Percentiles rank a stretch among this genome's conserved stretches.
Evolutionary conservation across 2,888 invertebrate genomes (phyloP).

Genomic region (Chrysopilus asiliformis): DNA sequence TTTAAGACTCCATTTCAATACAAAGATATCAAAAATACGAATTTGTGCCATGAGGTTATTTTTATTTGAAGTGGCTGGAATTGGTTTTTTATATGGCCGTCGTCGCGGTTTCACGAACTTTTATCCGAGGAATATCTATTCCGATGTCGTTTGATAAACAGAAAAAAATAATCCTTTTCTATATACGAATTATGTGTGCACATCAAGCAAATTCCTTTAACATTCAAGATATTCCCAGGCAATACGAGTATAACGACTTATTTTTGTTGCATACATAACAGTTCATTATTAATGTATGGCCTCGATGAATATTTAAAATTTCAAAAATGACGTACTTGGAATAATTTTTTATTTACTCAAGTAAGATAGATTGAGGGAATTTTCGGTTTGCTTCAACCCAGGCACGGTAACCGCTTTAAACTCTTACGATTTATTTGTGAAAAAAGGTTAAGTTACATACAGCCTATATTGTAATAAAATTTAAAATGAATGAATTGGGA

Average conservation of each 20-base stretch:
- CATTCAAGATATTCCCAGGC: too few relatives aligned
- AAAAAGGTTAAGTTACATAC: too few relatives aligned
- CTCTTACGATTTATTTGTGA: background rate
- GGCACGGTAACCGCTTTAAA: background rate
- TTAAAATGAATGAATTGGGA: constrained; percentile 9
- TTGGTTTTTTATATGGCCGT: constrained; percentile 9
- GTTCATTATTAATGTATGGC: too few relatives aligned
- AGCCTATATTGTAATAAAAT: constrained; percentile 3
- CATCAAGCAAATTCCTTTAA: too few relatives aligned
- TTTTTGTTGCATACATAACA: too few relatives aligned
- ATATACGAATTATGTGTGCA: too few relatives aligned
- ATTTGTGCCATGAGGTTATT: constrained; percentile 7
- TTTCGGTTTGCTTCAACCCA: background rate
- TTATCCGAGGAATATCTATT: too few relatives aligned
- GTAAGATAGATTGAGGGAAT: constrained; percentile 2
- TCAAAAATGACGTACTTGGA: constrained; percentile 1
- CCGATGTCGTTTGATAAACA: too few relatives aligned
- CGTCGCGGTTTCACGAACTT: constrained; percentile 1
- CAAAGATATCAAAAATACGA: too few relatives aligned
- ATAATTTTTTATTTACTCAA: background rate
- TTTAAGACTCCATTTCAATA: too few relatives aligned
- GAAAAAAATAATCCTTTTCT: too few relatives aligned
- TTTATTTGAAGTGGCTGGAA: constrained; percentile 9
- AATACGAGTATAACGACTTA: too few relatives aligned
- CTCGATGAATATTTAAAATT: constrained; percentile 1